Evolutionary conservation across 2,113 vertebrate genomes (phyloP), one percentile per base, ranked within the genome.

Genomic region (Leptobrachium ailaonicum): DNA sequence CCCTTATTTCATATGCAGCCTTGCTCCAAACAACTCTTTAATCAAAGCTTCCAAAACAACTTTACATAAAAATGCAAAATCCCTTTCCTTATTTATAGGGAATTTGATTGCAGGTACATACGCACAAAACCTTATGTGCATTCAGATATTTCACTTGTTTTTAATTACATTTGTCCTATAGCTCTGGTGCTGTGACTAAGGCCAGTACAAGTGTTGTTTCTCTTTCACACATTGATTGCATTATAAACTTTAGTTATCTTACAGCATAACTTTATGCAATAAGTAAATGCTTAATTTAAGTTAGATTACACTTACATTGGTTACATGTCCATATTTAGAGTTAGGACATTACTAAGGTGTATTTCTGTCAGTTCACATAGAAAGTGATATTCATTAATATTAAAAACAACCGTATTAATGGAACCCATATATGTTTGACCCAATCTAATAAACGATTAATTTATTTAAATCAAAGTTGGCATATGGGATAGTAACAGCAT

Each of bases 1-100:
- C 54, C 54, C 76, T 78, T 77, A 66, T 66, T 44, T 76, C 50
- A 12, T 76, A 76, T 67, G 64, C 12, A 10, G 67, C 42, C 67
- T 14, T 70, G 41, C 70, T 77, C 47, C 12, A 41, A 12, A 20
- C 12, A 71, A 14, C 76, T 70, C n/a, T 78, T 71, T 78, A 71
- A 71, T 71, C 54, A 10, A 70, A 62, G 7, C 10, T 71, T 60
- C 20, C 10, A 13, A 76, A n/a, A 11, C 12, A 43, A 58, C 42
- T 70, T 77, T 70, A 54, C 4, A 76, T 13, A 54, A 20, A 67
- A 76, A 76, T 64, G 66, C 50, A 13, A 62, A 67, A 75, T 47
- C 43, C 58, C 20, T 12, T 75, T 50, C 44, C 45, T 56, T 68
- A 68, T 14, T 60, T 60, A 64, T 50, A 50, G 47, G 47, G 47